A percentile compares a stretch with the other conserved stretches of the same genome.
Evolutionary conservation across 2,113 vertebrate species (phyloP).

Genomic region (Arvicanthis niloticus): DNA sequence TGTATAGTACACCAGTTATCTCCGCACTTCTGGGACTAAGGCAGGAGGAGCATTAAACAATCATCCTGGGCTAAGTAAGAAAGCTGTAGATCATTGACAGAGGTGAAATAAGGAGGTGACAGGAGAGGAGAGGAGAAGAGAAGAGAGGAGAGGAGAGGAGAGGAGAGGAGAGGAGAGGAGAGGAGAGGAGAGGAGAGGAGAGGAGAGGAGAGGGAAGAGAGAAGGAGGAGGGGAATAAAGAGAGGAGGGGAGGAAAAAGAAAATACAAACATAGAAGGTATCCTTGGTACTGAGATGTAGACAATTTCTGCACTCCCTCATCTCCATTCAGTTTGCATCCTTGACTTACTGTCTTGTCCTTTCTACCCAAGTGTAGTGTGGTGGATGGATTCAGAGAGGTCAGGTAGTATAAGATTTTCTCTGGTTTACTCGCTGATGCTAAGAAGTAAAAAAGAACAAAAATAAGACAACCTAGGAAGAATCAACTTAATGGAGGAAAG

Average conservation of each 20-base stretch:
- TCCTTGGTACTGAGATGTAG: neutral
- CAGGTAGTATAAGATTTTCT: neutral
- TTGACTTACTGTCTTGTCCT: neutral
- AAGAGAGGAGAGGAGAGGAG: too few species aligned
- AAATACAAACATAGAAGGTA: neutral
- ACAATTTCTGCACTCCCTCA: neutral
- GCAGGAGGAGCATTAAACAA: neutral
- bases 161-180: too few species aligned
- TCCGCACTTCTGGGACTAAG: neutral
- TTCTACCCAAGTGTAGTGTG: neutral
- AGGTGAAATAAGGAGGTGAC: neutral
- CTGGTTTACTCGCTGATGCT: neutral
- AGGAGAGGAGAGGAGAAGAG: neutral
- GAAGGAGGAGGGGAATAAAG: fast-evolving
- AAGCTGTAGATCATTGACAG: neutral
- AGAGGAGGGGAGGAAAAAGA: neutral
- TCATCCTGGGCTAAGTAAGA: neutral
- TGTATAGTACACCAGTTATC: too few species aligned
- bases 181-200: fast-evolving
- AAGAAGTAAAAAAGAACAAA: neutral
- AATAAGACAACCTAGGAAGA: neutral
- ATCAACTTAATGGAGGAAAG: neutral
- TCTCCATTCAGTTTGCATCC: neutral
- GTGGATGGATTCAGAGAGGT: neutral
- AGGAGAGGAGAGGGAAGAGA: neutral